A percentile compares a stretch with the other conserved stretches of the same genome.
These are phyloP conservation scores for Falco biarmicus DNA, from an alignment of 2,797 vertebrate genomes.

Conservation along the genomic window DNA sequence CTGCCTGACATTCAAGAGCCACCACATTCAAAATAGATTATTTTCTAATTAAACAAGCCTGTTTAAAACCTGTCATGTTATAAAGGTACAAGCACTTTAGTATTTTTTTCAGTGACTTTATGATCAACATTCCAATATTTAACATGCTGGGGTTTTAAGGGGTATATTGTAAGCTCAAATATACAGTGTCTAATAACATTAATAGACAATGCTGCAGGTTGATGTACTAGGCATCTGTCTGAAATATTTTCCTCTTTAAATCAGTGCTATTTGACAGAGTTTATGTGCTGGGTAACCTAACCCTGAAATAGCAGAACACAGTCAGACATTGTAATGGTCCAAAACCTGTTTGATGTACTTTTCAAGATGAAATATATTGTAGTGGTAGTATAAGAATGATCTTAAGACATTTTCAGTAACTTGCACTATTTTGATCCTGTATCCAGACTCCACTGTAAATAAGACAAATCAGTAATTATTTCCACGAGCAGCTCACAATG, in stretches of 20 bases:
- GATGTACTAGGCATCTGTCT: neutral
- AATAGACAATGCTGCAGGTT: neutral
- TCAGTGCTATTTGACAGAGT: neutral
- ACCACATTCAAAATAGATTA: conserved; percentile 15
- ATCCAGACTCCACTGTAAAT: conserved; percentile 39
- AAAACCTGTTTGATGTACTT: neutral
- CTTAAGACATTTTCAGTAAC: conserved; percentile 30
- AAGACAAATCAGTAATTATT: conserved; percentile 67
- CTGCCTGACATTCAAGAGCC: conserved; percentile 41
- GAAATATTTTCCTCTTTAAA: conserved; percentile 31
- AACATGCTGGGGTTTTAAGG: neutral
- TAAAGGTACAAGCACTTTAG: conserved; percentile 35
- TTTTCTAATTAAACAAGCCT: conserved; percentile 62
- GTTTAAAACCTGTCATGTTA: conserved; percentile 47
- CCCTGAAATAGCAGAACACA: neutral
- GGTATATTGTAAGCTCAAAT: neutral
- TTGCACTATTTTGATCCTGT: conserved; percentile 32
- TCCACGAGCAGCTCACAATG: conserved; percentile 2
- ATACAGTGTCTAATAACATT: neutral
- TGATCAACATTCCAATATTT: conserved; percentile 9
- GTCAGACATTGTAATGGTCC: neutral
- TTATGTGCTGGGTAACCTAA: neutral
- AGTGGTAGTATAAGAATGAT: conserved; percentile 13
- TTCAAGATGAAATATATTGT: conserved; percentile 7
- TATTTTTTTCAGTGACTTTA: conserved; percentile 27